Base-by-base conservation (phyloP, 2,888 invertebrate species). In the Syrphus vitripennis region DNA sequence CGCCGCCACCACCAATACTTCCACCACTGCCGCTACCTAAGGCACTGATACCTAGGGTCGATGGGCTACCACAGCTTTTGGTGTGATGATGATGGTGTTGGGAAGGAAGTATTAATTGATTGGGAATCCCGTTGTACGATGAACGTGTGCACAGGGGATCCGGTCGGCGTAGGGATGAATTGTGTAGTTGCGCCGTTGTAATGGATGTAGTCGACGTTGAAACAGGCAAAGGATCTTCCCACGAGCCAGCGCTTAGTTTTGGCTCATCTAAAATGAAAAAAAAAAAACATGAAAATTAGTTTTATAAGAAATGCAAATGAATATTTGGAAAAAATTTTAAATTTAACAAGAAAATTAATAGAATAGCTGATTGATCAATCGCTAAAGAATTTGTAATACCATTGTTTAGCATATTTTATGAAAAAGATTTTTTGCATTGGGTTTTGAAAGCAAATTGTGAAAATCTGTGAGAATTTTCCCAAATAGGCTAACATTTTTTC, bases 201-300 rank as follows among this genome's bases (percentile, higher is more conserved):
- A 91, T 90, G 86, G 90, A 89, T 78, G 91, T 91, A 53, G 89
- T 90, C 21, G 88, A 76, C 87, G 89, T 87, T 63, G 87, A 80
- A 87, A 88, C 84, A 53, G 90, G 89, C 63, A 90, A 81, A 63
- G 95, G 93, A 92, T 96, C 96, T 93, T 96, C 96, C 96, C 96
- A 96, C 91, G 95, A 95, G 92, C 95, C 95, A 87, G 96, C 95
- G 91, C 94, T 94, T 92, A 95, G 93, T 93, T 92, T 95, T 90
- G 96, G 95, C 93, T 97, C 97, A 95, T 97, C 97, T 96, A 93
- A 21, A 93, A 92, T 87, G 88, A 89, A 88, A 87, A 88, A 88
- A 63, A 69, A 79, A 86, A 82, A 69, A 55, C 59, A 4, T n/a
- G 1, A 40, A 14, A 76, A 19, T 4, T 31, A 57, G 3, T n/a